Evolutionary conservation across 2,797 vertebrate species (phyloP), one percentile per base, ranked within the genome.

Genomic region (Gymnoscopelus microlampas): DNA sequence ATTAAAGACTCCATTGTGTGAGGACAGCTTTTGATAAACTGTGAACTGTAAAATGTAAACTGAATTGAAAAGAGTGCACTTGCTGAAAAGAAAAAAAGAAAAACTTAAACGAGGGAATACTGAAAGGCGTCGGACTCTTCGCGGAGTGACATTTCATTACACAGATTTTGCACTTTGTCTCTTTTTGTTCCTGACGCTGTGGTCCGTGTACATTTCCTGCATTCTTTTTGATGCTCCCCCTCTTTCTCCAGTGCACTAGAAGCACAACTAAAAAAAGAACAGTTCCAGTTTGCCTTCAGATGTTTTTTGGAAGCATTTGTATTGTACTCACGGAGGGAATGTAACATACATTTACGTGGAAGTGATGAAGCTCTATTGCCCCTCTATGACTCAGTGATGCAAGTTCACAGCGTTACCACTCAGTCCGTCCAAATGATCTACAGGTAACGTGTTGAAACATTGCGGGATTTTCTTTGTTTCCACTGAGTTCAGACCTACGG

Each of bases 1-100:
- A 99, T 99, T 83, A 97, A 96, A 90, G 98, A 99, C 94, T 99
- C 97, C 0, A 96, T 98, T 63, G 97, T 99, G 87, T 99, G 94
- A 98, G 0, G 60, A 68, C 2, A n/a, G 39, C 73, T 54, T 44
- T 12, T 48, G 75, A 73, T 64, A 57, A 26, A 12, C 26, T 62
- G 48, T 24, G 70, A 79, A 76, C 23, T 83, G 87, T 63, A 64
- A 44, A 59, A 69, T 68, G 79, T 75, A 69, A 80, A 81, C 79
- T 74, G 59, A 74, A 66, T 80, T 12, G 68, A 66, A 76, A 71
- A 60, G 83, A 74, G 83, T 79, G 85, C 77, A 80, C 79, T 84
- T 85, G 78, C 67, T 78, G 67, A 75, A 66, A 78, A 73, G 57
- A 79, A 69, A 81, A 61, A 79, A 69, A 81, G 70, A 79, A 66